A percentile compares a stretch with the other conserved stretches of the same genome.
These are phyloP conservation scores for Oscheius sp. DNA, from an alignment of 2,888 invertebrate species.

Conservation along the genomic window DNA sequence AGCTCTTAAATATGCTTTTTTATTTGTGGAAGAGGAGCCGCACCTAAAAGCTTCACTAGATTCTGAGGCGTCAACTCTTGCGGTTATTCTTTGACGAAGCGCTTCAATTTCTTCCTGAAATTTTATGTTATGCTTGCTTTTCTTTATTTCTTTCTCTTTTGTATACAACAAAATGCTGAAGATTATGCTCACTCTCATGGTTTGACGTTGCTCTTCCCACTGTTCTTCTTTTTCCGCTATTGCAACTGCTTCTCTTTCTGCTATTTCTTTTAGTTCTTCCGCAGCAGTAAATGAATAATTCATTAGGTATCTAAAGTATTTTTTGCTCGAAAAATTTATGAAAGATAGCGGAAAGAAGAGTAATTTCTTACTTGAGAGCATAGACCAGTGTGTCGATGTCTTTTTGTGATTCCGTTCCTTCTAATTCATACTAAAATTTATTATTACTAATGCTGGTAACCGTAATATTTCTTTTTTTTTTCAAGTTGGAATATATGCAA, in stretches of 20 bases:
- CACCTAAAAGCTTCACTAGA: conserved; percentile 26
- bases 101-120: conserved; percentile 64
- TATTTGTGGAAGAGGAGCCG: no score
- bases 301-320: conserved; percentile 34
- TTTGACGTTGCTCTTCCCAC: conserved; percentile 65
- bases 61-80: conserved; percentile 54
- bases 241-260: conserved; percentile 66
- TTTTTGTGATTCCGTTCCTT: conserved; percentile 50
- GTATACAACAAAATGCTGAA: background rate
- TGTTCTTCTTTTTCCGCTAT: conserved; percentile 69
- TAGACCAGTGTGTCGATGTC: conserved; percentile 61
- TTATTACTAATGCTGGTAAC: no score
- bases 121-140: no score
- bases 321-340: no score
- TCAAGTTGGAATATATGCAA: background rate
- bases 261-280: conserved; percentile 65
- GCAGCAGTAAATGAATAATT: conserved; percentile 60
- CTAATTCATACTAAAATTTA: conserved; percentile 60
- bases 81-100: conserved; percentile 64
- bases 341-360: conserved; percentile 25
- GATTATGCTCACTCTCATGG: conserved; percentile 47
- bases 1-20: conserved; percentile 42
- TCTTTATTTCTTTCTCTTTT: no score
- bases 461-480: no score
- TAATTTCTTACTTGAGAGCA: conserved; percentile 52